Evolutionary conservation across 2,797 vertebrate species (phyloP).

Genomic region (Ptychobarbus kaznakovi): DNA sequence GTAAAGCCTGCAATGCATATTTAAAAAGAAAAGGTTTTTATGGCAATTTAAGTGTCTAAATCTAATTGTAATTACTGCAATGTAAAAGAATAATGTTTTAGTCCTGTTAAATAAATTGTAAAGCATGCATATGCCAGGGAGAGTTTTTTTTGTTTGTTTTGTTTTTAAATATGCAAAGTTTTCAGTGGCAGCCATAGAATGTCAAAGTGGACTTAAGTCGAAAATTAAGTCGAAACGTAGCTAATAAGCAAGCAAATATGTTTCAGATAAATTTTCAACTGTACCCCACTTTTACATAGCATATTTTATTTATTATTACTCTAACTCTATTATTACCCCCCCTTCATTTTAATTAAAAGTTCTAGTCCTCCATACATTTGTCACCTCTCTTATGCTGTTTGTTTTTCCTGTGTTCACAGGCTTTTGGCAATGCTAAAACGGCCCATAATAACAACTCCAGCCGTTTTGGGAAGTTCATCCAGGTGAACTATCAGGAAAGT

Average conservation of each 20-base stretch:
- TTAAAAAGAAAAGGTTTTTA: no score
- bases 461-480: conserved; percentile 98
- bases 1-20: neutral
- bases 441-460: conserved; percentile 99
- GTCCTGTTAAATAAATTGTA: neutral
- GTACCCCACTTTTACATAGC: neutral
- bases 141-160: neutral
- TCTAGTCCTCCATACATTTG: neutral
- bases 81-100: neutral
- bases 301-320: neutral
- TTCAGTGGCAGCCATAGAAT: neutral
- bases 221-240: neutral
- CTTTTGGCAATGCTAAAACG: conserved; percentile 95
- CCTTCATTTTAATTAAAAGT: conserved; percentile 34
- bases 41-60: neutral
- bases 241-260: neutral
- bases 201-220: neutral
- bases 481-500: conserved; percentile 98
- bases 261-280: neutral
- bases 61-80: neutral
- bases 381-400: neutral
- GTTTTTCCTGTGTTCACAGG: conserved; percentile 70
- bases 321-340: no score
- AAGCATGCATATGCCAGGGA: neutral
- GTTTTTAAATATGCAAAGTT: neutral